These are phyloP conservation scores for Heteromyza rotundicornis DNA, from an alignment of 2,888 invertebrate species.

Conservation along the genomic window DNA sequence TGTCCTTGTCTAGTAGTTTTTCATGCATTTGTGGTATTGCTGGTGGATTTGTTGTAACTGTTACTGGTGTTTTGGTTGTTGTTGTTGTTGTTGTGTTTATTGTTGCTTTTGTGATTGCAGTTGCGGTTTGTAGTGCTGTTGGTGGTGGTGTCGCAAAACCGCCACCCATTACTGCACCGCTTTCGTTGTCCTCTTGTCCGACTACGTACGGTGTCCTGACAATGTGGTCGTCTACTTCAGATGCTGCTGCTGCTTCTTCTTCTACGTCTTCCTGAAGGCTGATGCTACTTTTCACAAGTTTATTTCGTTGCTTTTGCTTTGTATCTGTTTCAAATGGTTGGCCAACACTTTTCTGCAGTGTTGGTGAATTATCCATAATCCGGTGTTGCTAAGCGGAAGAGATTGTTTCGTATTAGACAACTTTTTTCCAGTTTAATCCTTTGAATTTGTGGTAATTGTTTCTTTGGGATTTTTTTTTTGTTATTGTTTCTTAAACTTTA, in stretches of 20 bases:
- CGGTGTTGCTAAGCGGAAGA: slow-evolving; percentile 7
- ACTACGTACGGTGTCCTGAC: not conserved
- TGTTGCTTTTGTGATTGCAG: slow-evolving; percentile 12
- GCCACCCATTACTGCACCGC: slow-evolving; percentile 55
- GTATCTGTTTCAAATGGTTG: too few relatives aligned
- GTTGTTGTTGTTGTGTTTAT: slow-evolving; percentile 10
- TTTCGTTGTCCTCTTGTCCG: not conserved
- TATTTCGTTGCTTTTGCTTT: slow-evolving; percentile 26
- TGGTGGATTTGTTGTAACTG: slow-evolving; percentile 20
- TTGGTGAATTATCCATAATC: slow-evolving; percentile 33
- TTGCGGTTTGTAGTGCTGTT: slow-evolving; percentile 28
- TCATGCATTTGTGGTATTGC: slow-evolving; percentile 53
- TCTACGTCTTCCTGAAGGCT: slow-evolving; percentile 10
- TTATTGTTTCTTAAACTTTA: too few relatives aligned
- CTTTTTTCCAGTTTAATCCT: too few relatives aligned
- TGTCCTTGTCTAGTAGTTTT: slow-evolving; percentile 33
- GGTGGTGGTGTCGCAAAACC: slow-evolving; percentile 55
- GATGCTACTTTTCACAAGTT: slow-evolving; percentile 21
- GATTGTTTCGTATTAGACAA: too few relatives aligned
- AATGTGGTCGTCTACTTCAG: not conserved
- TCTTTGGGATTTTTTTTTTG: slow-evolving; percentile 26
- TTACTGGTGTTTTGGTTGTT: slow-evolving; percentile 13
- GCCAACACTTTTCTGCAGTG: slow-evolving; percentile 19
- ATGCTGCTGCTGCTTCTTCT: too few relatives aligned
- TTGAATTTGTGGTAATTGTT: slow-evolving; percentile 32